A percentile compares a stretch with the other conserved stretches of the same genome.
Conservation (phyloP, 1,140 invertebrate species). For the Euura saliciscinereae region DNA sequence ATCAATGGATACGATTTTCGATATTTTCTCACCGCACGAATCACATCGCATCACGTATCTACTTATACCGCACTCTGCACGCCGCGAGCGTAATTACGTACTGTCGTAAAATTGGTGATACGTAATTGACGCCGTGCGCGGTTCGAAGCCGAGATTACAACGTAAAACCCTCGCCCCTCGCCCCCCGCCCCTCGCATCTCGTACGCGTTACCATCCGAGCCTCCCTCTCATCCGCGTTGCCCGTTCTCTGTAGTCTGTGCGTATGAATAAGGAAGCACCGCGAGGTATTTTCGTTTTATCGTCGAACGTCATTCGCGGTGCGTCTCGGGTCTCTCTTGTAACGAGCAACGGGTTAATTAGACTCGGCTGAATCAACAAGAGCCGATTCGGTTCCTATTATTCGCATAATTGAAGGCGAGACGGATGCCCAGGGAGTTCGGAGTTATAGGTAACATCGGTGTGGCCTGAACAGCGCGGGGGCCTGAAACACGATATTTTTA, state of each 20-base stretch:
- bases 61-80: neutral
- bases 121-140: neutral
- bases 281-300: too few species aligned
- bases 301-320: too few species aligned
- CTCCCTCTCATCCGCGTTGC: too few species aligned
- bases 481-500: slow-evolving; percentile 15
- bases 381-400: too few species aligned
- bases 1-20: neutral
- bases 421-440: neutral
- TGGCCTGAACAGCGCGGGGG: neutral
- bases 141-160: neutral
- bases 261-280: too few species aligned
- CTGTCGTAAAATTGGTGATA: slow-evolving; percentile 1
- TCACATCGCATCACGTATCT: neutral
- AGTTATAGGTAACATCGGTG: neutral
- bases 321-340: too few species aligned
- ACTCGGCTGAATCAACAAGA: too few species aligned
- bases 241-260: too few species aligned
- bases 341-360: too few species aligned
- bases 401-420: neutral
- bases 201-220: too few species aligned
- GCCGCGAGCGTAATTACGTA: neutral
- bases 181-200: too few species aligned
- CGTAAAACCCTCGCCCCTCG: neutral
- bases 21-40: neutral